These are phyloP conservation scores for Tachina fera DNA, from an alignment of 2,888 invertebrate genomes.

Conservation along the genomic window DNA sequence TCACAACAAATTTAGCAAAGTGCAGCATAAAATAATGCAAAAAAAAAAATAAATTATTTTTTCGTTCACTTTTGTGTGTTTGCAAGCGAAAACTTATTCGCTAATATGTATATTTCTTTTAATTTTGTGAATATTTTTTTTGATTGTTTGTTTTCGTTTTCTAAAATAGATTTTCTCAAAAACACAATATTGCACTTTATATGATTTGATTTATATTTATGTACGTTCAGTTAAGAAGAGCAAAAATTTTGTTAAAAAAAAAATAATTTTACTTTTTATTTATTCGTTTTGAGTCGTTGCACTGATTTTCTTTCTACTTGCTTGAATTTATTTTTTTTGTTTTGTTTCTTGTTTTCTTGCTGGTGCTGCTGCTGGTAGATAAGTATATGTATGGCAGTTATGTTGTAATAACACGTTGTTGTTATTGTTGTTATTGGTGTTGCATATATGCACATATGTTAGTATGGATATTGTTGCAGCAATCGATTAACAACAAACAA, in stretches of 20 bases:
- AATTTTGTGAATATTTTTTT: background rate
- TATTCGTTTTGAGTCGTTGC: slow-evolving; percentile 45
- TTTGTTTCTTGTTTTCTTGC: slow-evolving; percentile 48
- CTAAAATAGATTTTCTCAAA: slow-evolving; percentile 60
- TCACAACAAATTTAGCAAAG: slow-evolving; percentile 51
- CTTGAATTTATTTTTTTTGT: slow-evolving; percentile 27
- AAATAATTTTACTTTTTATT: slow-evolving; percentile 32
- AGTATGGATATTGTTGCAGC: slow-evolving; percentile 44
- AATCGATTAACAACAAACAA: slow-evolving; percentile 64
- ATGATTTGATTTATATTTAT: slow-evolving; percentile 49
- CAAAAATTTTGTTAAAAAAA: slow-evolving; percentile 36
- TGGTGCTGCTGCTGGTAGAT: background rate
- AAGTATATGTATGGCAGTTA: slow-evolving; percentile 49
- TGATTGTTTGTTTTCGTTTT: slow-evolving; percentile 27
- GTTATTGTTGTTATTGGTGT: slow-evolving; percentile 16
- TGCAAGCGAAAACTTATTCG: slow-evolving; percentile 48
- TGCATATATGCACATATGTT: slow-evolving; percentile 9
- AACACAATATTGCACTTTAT: slow-evolving; percentile 66
- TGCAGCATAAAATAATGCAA: slow-evolving; percentile 60
- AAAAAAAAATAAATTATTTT: slow-evolving; percentile 13
- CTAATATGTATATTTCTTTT: slow-evolving; percentile 47
- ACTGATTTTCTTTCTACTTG: slow-evolving; percentile 65
- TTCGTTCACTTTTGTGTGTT: slow-evolving; percentile 25
- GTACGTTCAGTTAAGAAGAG: slow-evolving; percentile 48
- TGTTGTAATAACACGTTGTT: slow-evolving; percentile 61